phyloP scores from a whole-genome alignment of 2,113 vertebrate species.

The Xerus inauris region DNA sequence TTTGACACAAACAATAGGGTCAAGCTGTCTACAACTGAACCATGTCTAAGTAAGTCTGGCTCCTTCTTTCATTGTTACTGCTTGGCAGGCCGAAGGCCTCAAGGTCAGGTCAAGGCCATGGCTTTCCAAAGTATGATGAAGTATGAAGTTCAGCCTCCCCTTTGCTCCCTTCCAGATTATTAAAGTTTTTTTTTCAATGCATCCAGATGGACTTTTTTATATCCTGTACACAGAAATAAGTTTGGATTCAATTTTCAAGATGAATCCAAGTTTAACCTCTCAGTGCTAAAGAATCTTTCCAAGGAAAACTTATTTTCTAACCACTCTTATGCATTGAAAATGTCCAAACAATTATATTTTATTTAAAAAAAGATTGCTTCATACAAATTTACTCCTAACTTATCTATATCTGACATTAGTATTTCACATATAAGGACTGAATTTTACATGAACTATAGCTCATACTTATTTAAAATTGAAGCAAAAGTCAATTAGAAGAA shows the following conservation, averaged over 20 bases:
- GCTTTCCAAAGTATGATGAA: constrained; percentile 56
- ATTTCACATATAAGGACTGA: background rate
- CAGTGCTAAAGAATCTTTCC: constrained; percentile 54
- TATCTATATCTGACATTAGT: background rate
- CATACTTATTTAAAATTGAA: background rate
- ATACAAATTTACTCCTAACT: constrained; percentile 4
- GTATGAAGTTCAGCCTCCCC: background rate
- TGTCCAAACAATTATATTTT: constrained; percentile 57
- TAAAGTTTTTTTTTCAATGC: background rate
- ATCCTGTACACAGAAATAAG: constrained; percentile 49
- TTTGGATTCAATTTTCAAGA: constrained; percentile 64
- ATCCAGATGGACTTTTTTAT: constrained; percentile 75
- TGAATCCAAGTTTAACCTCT: constrained; percentile 72
- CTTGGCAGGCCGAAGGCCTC: constrained; percentile 17
- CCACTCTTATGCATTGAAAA: constrained; percentile 57
- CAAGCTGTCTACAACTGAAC: constrained; percentile 57
- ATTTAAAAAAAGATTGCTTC: background rate
- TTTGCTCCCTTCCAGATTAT: constrained; percentile 35
- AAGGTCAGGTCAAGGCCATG: constrained; percentile 45
- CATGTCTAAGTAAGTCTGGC: constrained; percentile 64
- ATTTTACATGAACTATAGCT: background rate
- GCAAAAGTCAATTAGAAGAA: background rate
- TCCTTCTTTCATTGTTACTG: constrained; percentile 50
- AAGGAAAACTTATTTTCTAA: constrained; percentile 50
- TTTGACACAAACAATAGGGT: constrained; percentile 61